Conservation (phyloP, 1,140 invertebrate species). For the Neomicropteryx cornuta region DNA sequence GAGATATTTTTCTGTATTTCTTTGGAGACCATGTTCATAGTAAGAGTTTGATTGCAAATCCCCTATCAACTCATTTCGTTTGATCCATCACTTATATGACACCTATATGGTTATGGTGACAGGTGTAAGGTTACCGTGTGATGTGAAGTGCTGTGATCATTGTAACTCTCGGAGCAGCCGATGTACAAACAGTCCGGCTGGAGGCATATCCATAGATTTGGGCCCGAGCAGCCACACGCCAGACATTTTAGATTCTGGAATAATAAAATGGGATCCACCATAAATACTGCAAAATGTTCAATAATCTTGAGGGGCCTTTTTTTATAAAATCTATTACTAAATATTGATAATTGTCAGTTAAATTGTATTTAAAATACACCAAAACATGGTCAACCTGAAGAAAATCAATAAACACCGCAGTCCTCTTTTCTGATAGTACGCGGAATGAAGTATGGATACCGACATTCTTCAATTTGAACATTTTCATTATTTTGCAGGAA, state of each 20-base stretch:
- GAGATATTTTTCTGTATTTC: background rate
- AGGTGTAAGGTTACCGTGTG: slow-evolving; percentile 42
- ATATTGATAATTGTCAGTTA: too few species aligned
- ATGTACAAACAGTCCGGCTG: slow-evolving; percentile 63
- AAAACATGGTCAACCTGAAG: too few species aligned
- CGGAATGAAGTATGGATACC: too few species aligned
- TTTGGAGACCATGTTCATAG: background rate
- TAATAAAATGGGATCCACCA: too few species aligned
- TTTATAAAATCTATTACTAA: too few species aligned
- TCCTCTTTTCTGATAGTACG: too few species aligned
- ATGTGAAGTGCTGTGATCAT: slow-evolving; percentile 71
- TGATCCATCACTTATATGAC: background rate
- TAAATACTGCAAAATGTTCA: too few species aligned
- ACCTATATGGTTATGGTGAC: background rate
- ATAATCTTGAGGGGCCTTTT: too few species aligned
- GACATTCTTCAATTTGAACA: too few species aligned
- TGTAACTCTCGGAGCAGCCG: slow-evolving; percentile 65
- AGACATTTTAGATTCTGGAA: slow-evolving; percentile 41
- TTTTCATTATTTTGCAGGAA: too few species aligned
- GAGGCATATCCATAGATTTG: slow-evolving; percentile 77
- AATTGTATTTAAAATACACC: too few species aligned
- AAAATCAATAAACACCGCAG: too few species aligned
- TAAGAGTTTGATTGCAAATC: background rate
- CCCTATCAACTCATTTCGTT: background rate
- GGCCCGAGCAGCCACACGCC: slow-evolving; percentile 50